A percentile compares a stretch with the other conserved stretches of the same genome.
phyloP scores from a whole-genome alignment of 2,888 invertebrate species.

The Strigamia maritima region DNA sequence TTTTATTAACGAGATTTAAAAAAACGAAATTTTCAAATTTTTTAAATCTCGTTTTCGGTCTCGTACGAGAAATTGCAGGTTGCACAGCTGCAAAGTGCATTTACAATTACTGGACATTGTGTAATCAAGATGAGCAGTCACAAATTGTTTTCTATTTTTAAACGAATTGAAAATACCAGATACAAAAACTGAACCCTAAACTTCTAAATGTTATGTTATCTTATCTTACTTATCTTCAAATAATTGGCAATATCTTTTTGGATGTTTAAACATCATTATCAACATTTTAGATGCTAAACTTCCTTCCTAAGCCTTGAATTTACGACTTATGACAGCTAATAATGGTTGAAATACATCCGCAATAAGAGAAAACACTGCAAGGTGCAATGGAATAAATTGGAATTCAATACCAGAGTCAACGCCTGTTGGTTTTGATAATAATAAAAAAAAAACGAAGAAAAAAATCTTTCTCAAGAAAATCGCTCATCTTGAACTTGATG shows the following conservation, averaged over 20 bases:
- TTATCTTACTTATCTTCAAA: not conserved
- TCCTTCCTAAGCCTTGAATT: not conserved
- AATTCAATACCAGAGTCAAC: slow-evolving; percentile 26
- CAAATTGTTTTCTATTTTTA: no score
- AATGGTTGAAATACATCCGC: slow-evolving; percentile 1
- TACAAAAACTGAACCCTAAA: no score
- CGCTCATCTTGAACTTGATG: not conserved
- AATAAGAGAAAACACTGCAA: not conserved
- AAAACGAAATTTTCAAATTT: no score
- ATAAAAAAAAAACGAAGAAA: no score
- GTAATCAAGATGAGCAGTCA: no score
- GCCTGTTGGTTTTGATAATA: slow-evolving; percentile 31
- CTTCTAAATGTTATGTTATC: no score
- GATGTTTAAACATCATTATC: not conserved
- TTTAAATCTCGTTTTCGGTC: no score
- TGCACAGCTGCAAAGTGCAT: no score
- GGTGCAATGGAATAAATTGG: not conserved
- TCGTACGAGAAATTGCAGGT: no score
- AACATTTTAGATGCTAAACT: not conserved
- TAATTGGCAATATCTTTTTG: not conserved
- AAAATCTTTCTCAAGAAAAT: not conserved
- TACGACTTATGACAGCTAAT: not conserved
- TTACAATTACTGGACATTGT: no score
- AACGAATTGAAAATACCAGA: no score
- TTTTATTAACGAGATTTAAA: no score